phyloP scores from a whole-genome alignment of 2,888 invertebrate species.

The Pseudococcus viburni region DNA sequence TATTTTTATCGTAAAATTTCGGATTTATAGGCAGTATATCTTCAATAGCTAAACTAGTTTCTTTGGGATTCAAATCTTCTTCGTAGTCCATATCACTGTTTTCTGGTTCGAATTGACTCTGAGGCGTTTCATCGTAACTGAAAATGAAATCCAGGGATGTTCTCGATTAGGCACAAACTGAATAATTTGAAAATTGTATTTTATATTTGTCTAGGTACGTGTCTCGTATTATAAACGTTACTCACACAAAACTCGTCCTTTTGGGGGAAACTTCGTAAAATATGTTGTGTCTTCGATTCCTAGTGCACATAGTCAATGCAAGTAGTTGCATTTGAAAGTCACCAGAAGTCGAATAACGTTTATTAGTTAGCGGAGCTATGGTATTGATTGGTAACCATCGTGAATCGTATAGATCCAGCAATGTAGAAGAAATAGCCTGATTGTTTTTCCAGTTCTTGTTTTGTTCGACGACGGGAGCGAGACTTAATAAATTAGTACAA shows the following conservation, averaged over 20 bases:
- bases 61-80: conserved; percentile 70
- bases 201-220: neutral
- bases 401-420: conserved; percentile 69
- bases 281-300: conserved; percentile 69
- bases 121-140: conserved; percentile 53
- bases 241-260: conserved; percentile 44
- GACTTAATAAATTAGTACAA: conserved; percentile 68
- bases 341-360: conserved; percentile 60
- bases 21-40: conserved; percentile 88
- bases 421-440: conserved; percentile 66
- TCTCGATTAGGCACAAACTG: neutral
- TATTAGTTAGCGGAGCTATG: conserved; percentile 67
- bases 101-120: neutral
- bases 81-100: conserved; percentile 66
- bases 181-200: neutral
- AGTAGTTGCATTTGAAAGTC: conserved; percentile 69
- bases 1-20: conserved; percentile 90
- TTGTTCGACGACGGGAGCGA: conserved; percentile 68
- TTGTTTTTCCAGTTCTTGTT: conserved; percentile 67
- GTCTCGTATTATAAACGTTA: neutral
- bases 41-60: conserved; percentile 82
- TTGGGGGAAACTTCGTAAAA: conserved; percentile 68
- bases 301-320: conserved; percentile 68
- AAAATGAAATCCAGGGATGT: neutral
- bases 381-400: conserved; percentile 69